A percentile compares a stretch with the other conserved stretches of the same genome.
Conservation (phyloP, 2,888 invertebrate genomes). For the Tipula helvola region DNA sequence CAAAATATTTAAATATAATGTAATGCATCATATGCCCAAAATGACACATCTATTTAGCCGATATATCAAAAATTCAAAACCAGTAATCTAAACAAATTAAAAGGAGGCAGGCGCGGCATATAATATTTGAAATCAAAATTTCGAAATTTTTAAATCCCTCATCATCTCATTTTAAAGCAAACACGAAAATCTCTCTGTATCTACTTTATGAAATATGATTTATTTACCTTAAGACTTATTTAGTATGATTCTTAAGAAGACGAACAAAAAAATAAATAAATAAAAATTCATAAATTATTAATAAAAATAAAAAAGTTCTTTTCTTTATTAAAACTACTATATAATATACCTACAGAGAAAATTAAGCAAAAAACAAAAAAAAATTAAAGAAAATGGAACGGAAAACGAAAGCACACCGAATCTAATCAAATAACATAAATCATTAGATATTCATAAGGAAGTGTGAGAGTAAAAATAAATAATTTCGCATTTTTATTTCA, state of each 20-base stretch:
- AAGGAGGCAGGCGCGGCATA: no score
- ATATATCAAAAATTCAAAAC: no score
- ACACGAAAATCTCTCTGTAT: neutral
- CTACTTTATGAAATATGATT: neutral
- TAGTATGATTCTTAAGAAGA: neutral
- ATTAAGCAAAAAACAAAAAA: neutral
- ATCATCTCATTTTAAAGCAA: neutral
- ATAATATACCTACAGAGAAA: neutral
- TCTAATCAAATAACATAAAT: neutral
- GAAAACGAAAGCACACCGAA: neutral
- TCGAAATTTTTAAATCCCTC: neutral
- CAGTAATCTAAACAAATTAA: no score
- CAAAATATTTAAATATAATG: no score
- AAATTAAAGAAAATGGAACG: neutral
- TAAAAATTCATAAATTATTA: neutral
- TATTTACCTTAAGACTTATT: neutral
- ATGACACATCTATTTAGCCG: no score
- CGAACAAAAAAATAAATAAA: neutral
- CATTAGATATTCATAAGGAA: neutral
- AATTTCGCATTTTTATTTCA: neutral
- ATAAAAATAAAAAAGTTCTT: neutral
- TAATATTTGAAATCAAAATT: neutral
- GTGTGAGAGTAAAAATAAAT: neutral
- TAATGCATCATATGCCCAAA: no score
- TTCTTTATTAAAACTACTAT: neutral